phyloP scores from a whole-genome alignment of 2,888 invertebrate species.

The Lasiommata megera region DNA sequence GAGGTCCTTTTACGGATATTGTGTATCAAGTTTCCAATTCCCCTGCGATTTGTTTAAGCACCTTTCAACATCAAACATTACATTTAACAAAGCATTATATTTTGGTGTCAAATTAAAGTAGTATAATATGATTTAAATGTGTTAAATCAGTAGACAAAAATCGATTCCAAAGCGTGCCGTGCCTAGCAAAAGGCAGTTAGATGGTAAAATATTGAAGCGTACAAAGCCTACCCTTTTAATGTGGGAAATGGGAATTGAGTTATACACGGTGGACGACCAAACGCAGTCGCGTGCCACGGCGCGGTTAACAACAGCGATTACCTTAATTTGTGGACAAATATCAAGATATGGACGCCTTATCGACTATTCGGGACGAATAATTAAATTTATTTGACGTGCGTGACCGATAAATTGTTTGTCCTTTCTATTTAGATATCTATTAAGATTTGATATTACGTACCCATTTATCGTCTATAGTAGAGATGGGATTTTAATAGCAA shows the following conservation, averaged over 20 bases:
- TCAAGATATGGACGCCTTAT: conserved; percentile 56
- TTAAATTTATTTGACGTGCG: conserved; percentile 54
- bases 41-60: too few species aligned
- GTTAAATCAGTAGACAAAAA: neutral
- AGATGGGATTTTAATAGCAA: too few species aligned
- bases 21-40: too few species aligned
- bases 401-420: conserved; percentile 34
- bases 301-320: conserved; percentile 66
- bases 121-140: too few species aligned
- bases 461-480: too few species aligned
- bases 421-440: conserved; percentile 7
- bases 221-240: neutral
- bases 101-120: too few species aligned
- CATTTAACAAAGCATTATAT: too few species aligned
- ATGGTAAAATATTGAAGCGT: neutral
- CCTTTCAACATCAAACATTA: too few species aligned
- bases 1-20: too few species aligned
- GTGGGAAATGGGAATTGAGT: neutral
- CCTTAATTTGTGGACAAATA: conserved; percentile 62
- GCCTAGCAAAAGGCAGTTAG: neutral
- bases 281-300: conserved; percentile 48
- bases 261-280: conserved; percentile 10
- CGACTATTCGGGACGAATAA: conserved; percentile 50
- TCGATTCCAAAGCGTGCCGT: neutral
- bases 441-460: neutral